phyloP scores from a whole-genome alignment of 2,888 invertebrate genomes.

The Stenoptilia bipunctidactyla region DNA sequence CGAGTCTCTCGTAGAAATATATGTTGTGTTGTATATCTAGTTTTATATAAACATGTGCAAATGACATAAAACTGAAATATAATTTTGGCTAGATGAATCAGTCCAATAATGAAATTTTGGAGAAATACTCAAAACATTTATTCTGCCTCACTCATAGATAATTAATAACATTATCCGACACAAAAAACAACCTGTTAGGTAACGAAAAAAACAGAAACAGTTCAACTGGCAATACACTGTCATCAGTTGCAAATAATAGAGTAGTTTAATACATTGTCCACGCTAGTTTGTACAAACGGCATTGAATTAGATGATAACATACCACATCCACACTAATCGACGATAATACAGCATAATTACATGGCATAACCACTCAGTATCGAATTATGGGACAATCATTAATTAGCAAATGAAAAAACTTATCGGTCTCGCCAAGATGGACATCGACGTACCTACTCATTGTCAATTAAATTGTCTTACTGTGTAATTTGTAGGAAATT shows the following conservation, averaged over 20 bases:
- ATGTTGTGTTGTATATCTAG: too few species aligned
- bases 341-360: conserved; percentile 42
- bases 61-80: too few species aligned
- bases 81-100: too few species aligned
- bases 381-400: conserved; percentile 23
- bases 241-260: conserved; percentile 17
- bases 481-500: too few species aligned
- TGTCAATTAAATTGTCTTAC: conserved; percentile 14
- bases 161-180: too few species aligned
- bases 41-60: too few species aligned
- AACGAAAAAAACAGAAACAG: too few species aligned
- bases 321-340: conserved; percentile 34
- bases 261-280: conserved; percentile 20
- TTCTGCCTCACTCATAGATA: too few species aligned
- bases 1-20: too few species aligned
- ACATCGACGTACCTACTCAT: conserved; percentile 20
- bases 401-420: conserved; percentile 43
- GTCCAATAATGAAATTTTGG: too few species aligned
- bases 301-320: conserved; percentile 46
- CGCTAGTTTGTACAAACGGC: conserved; percentile 38
- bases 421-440: conserved; percentile 22
- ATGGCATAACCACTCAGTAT: conserved; percentile 15
- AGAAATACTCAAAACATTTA: too few species aligned
- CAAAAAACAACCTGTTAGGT: too few species aligned
- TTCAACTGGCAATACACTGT: conserved; percentile 3